phyloP scores from a whole-genome alignment of 2,113 vertebrate genomes.

The Ursus arctos region DNA sequence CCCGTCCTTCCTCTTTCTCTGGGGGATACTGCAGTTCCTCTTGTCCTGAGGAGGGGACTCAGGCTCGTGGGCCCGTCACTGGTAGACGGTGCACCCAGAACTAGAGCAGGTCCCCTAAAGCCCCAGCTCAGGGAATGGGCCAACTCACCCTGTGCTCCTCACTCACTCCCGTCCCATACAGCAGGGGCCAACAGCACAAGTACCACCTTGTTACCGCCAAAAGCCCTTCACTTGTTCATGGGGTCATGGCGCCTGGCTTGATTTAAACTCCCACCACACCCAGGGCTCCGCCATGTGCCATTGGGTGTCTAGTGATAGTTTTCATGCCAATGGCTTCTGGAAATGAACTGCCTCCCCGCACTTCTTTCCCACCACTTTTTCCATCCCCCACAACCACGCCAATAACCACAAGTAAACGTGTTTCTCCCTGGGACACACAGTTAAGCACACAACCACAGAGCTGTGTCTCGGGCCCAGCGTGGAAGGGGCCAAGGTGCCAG shows the following conservation, averaged over 20 bases:
- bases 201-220: not conserved
- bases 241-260: not conserved
- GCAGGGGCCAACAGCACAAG: not conserved
- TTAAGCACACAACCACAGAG: constrained; percentile 63
- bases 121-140: not conserved
- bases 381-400: not conserved
- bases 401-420: constrained; percentile 61
- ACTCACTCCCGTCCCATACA: fast-evolving
- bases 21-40: not conserved
- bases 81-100: too few relatives aligned
- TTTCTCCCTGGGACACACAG: constrained; percentile 24
- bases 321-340: not conserved
- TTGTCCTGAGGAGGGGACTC: not conserved
- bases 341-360: not conserved
- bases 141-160: not conserved
- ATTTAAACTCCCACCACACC: not conserved
- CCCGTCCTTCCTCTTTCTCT: not conserved
- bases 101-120: not conserved
- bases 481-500: constrained; percentile 28
- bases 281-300: not conserved
- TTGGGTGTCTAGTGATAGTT: not conserved
- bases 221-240: not conserved
- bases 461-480: constrained; percentile 57
- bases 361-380: not conserved
- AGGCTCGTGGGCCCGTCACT: not conserved